phyloP scores from a whole-genome alignment of 35 echinoderm and acorn worm genomes.

The Diadema setosum region DNA sequence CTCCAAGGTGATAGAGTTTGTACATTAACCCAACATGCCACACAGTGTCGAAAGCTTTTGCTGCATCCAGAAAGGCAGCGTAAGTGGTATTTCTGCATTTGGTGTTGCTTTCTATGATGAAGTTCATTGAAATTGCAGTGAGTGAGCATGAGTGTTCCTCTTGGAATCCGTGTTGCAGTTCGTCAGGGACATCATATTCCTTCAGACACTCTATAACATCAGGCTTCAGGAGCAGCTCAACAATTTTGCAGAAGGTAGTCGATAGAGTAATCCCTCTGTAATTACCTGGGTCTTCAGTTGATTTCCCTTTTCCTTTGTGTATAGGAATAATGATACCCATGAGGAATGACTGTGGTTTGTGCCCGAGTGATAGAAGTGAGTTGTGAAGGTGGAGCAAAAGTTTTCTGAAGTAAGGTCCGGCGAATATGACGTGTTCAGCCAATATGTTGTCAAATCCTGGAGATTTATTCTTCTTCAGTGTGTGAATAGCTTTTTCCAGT shows the following conservation, averaged over 20 bases:
- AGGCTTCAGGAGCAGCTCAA: background rate
- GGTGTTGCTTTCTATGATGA: background rate
- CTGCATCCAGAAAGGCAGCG: background rate
- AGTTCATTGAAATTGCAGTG: background rate
- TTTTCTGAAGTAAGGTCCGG: background rate
- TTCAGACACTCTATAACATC: background rate
- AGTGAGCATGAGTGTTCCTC: background rate
- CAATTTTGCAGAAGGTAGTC: background rate
- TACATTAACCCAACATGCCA: background rate
- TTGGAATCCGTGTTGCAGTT: background rate
- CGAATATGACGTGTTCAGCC: background rate
- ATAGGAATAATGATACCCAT: no score
- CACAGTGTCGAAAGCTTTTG: background rate
- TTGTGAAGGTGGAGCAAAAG: background rate
- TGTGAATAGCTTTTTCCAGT: background rate
- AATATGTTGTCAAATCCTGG: background rate
- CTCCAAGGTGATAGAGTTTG: background rate
- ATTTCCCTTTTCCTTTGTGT: no score
- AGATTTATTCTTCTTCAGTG: background rate
- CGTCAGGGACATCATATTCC: background rate
- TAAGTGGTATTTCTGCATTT: background rate
- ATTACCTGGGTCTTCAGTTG: no score
- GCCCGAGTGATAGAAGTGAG: no score
- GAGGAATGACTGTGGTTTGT: no score
- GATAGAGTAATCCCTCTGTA: no score